Evolutionary conservation across 2,113 vertebrate species (phyloP).

Genomic region (Silurus asotus): DNA sequence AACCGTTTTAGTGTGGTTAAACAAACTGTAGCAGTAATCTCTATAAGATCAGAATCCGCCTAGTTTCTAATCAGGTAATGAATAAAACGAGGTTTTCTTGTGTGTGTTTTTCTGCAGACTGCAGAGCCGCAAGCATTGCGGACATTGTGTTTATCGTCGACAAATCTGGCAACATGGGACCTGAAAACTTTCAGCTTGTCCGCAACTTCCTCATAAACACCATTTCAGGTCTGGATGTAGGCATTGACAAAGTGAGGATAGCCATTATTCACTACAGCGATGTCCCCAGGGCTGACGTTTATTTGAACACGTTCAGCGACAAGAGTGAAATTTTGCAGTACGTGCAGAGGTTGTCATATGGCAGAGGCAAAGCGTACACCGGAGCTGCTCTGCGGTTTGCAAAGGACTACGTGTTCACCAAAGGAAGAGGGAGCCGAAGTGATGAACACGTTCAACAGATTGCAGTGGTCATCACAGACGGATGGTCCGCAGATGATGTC

Average conservation of each 20-base stretch:
- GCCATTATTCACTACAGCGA: slow-evolving; percentile 75
- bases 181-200: slow-evolving; percentile 70
- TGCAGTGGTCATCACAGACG: slow-evolving; percentile 78
- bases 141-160: slow-evolving; percentile 83
- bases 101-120: slow-evolving; percentile 67
- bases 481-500: slow-evolving; percentile 71
- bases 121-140: slow-evolving; percentile 67
- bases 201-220: slow-evolving; percentile 74
- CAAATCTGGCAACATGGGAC: slow-evolving; percentile 68
- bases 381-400: slow-evolving; percentile 75
- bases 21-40: neutral
- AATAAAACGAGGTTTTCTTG: neutral
- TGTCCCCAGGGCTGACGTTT: slow-evolving; percentile 64
- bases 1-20: too few species aligned
- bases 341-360: slow-evolving; percentile 74
- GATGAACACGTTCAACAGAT: slow-evolving; percentile 70
- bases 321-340: slow-evolving; percentile 70
- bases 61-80: neutral
- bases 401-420: slow-evolving; percentile 64
- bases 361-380: slow-evolving; percentile 65
- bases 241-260: slow-evolving; percentile 62
- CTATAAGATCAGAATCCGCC: neutral
- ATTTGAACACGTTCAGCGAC: slow-evolving; percentile 69
- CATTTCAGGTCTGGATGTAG: slow-evolving; percentile 67
- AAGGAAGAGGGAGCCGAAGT: slow-evolving; percentile 68